Base-by-base conservation (phyloP, 2,888 invertebrate species). In the Eupithecia exiguata region DNA sequence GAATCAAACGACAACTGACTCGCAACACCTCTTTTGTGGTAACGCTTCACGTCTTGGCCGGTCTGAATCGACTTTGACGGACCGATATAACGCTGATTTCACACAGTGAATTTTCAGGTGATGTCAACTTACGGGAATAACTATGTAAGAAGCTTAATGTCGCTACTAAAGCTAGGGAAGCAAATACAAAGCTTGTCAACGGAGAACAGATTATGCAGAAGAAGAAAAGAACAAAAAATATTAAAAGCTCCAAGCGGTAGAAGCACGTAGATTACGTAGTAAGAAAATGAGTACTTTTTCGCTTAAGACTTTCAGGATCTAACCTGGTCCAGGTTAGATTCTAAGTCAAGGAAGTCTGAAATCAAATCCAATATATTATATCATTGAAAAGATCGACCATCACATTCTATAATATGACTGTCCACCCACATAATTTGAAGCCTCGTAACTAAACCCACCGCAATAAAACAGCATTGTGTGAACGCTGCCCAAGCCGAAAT, bases 11-110 rank as follows among this genome's bases (percentile, higher is more conserved):
- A 93, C 92, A 92, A 88, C 84, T 85, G 86, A 88, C 91, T 88
- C 82, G 93, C 93, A 92, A 91, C 93, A 94, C 93, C 92, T 94
- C 91, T 88, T 92, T 71, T 71, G 70, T 21, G 49, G 69, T 61
- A 63, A 74, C 40, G 70, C 74, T 38, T 68, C 62, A 63, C 43
- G 67, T 67, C 49, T 53, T 40, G 89, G 87, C 85, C 85, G 84
- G 88, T 92, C 91, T 91, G 90, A 92, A 92, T 90, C 87, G 91
- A 92, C 92, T 89, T 93, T 93, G 93, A 93, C 90, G 91, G 82
- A 90, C 88, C 89, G 88, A 88, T 12, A 10, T 25, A 43, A 65
- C 25, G 68, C 35, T 49, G 18, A 35, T 62, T 69, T 72, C 62
- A 72, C 62, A 72, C 43, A 70, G 38, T 38, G 14, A 25, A 43